A percentile compares a stretch with the other conserved stretches of the same genome.
Evolutionary conservation across 1,140 invertebrate species (phyloP).

Genomic region (Atta cephalotes): DNA sequence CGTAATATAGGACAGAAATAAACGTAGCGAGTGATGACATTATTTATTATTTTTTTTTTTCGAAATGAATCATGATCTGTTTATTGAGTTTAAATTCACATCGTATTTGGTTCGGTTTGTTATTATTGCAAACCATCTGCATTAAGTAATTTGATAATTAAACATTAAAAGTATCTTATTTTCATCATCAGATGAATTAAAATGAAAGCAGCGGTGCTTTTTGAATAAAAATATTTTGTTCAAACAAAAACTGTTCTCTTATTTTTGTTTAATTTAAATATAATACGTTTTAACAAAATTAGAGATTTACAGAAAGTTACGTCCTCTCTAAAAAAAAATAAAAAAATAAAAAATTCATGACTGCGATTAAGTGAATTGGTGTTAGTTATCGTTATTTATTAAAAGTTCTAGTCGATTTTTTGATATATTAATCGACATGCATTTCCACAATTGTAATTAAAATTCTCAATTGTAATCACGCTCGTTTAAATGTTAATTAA

Average conservation of each 20-base stretch:
- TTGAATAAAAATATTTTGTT: not conserved
- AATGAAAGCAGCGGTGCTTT: not conserved
- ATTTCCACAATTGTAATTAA: not conserved
- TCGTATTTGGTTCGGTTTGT: not conserved
- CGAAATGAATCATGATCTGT: not conserved
- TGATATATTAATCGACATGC: slow-evolving; percentile 17
- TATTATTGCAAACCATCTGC: not conserved
- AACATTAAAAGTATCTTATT: not conserved
- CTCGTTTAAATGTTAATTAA: slow-evolving; percentile 6
- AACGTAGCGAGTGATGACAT: not conserved
- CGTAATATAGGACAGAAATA: not conserved
- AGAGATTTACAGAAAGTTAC: not conserved
- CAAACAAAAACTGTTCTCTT: too few relatives aligned
- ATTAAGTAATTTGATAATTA: not conserved
- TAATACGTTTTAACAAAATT: not conserved
- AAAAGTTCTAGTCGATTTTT: not conserved
- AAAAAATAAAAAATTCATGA: not conserved
- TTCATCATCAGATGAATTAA: not conserved
- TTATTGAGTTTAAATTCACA: not conserved
- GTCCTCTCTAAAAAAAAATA: not conserved
- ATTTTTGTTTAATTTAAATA: too few relatives aligned
- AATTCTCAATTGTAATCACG: slow-evolving; percentile 10
- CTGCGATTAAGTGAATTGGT: not conserved
- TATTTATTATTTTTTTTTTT: not conserved
- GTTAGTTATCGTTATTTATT: not conserved